These are phyloP conservation scores for Conops quadrifasciatus DNA, from an alignment of 2,888 invertebrate genomes.

Conservation along the genomic window DNA sequence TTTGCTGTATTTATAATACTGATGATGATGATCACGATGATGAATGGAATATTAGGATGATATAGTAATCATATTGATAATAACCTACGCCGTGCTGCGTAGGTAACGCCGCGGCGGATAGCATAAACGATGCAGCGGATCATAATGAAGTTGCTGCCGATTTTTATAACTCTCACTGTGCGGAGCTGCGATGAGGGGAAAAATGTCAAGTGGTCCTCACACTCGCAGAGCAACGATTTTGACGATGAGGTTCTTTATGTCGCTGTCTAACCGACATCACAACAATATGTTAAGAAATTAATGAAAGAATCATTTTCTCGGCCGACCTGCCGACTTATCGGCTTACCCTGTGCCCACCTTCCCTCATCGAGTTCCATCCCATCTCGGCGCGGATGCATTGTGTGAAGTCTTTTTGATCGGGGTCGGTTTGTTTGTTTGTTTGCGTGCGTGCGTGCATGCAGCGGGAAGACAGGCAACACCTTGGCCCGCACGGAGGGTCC, in stretches of 20 bases:
- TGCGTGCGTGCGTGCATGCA: slow-evolving; percentile 27
- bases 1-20: too few species aligned
- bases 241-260: slow-evolving; percentile 7
- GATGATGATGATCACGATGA: too few species aligned
- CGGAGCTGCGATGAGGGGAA: background rate
- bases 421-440: slow-evolving; percentile 31
- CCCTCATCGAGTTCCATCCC: slow-evolving; percentile 26
- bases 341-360: slow-evolving; percentile 43
- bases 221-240: background rate
- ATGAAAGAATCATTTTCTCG: slow-evolving; percentile 15
- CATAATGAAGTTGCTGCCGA: slow-evolving; percentile 20
- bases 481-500: slow-evolving; percentile 25
- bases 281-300: slow-evolving; percentile 39
- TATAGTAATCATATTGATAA: too few species aligned
- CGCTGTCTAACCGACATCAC: slow-evolving; percentile 21
- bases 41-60: too few species aligned
- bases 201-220: slow-evolving; percentile 29
- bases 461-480: slow-evolving; percentile 25
- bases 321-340: too few species aligned
- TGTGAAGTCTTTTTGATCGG: slow-evolving; percentile 10
- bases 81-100: too few species aligned
- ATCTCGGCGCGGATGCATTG: slow-evolving; percentile 23
- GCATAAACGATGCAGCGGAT: background rate
- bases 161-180: background rate
- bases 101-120: background rate